A percentile compares a stretch with the other conserved stretches of the same genome.
These are phyloP conservation scores for Galaxias olidus DNA, from an alignment of 2,797 vertebrate species.

Conservation along the genomic window DNA sequence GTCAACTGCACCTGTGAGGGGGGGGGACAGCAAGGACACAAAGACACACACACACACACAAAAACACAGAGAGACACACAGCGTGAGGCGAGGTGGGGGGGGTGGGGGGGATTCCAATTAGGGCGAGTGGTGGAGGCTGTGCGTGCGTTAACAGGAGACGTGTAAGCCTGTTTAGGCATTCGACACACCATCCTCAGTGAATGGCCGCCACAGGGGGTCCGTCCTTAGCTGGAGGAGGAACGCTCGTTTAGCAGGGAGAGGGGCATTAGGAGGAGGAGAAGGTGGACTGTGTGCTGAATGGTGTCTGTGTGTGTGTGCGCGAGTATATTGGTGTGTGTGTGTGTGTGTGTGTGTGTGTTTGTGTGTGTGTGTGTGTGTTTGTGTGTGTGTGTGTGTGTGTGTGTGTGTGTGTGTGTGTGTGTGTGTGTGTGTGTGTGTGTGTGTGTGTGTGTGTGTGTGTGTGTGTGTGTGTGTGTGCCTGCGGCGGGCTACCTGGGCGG, in stretches of 20 bases:
- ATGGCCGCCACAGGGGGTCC: conserved; percentile 26
- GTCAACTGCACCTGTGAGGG: conserved; percentile 85
- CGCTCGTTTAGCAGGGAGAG: neutral
- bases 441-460: neutral
- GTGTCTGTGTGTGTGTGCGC: neutral
- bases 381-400: neutral
- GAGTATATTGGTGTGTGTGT: conserved; percentile 6
- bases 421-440: neutral
- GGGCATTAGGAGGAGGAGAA: neutral
- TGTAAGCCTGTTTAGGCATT: conserved; percentile 17
- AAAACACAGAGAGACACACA: neutral
- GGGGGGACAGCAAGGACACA: neutral
- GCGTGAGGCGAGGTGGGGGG: neutral
- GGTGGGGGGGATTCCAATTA: conserved; percentile 18
- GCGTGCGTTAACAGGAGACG: too few species aligned
- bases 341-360: neutral
- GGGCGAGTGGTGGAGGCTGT: conserved; percentile 8
- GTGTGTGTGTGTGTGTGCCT: conserved; percentile 2
- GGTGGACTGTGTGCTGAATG: neutral
- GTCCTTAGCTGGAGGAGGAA: conserved; percentile 15
- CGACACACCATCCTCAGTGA: conserved; percentile 28
- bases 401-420: neutral
- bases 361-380: neutral
- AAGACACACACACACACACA: conserved; percentile 6
- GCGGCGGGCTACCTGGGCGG: conserved; percentile 82